Evolutionary conservation across 1,140 invertebrate species (phyloP).

Genomic region (Chrysoperla carnea): DNA sequence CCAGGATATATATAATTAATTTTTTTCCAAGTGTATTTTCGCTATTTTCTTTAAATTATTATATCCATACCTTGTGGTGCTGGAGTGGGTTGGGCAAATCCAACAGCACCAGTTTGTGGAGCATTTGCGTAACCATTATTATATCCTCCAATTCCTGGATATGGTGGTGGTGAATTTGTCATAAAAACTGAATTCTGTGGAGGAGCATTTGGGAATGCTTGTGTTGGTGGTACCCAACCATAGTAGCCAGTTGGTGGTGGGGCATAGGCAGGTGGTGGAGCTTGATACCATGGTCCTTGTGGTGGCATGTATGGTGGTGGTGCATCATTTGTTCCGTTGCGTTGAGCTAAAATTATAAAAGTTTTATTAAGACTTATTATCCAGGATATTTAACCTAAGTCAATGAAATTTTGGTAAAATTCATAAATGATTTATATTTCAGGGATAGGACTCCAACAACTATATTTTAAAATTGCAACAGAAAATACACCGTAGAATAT

Average conservation of each 20-base stretch:
- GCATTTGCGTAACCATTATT: constrained; percentile 21
- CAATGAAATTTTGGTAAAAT: too few species aligned
- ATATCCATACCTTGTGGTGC: constrained; percentile 3
- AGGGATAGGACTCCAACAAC: too few species aligned
- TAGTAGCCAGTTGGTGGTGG: constrained; percentile 65
- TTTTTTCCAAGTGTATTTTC: too few species aligned
- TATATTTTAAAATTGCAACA: too few species aligned
- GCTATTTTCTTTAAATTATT: too few species aligned
- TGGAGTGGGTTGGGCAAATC: constrained; percentile 4
- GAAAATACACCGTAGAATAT: too few species aligned
- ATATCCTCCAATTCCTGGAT: constrained; percentile 60
- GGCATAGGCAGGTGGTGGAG: constrained; percentile 78
- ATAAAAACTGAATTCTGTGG: constrained; percentile 75
- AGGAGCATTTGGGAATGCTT: constrained; percentile 42
- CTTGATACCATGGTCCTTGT: constrained; percentile 65
- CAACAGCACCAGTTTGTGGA: constrained; percentile 8
- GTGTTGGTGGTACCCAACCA: constrained; percentile 78
- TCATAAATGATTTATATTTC: too few species aligned
- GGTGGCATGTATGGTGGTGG: constrained; percentile 79
- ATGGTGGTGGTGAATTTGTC: constrained; percentile 85
- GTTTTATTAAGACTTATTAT: too few species aligned
- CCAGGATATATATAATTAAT: too few species aligned
- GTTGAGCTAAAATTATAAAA: constrained; percentile 12
- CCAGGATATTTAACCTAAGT: too few species aligned
- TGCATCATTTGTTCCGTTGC: constrained; percentile 32